phyloP scores from a whole-genome alignment of 2,113 vertebrate genomes.

The Osmerus eperlanus region DNA sequence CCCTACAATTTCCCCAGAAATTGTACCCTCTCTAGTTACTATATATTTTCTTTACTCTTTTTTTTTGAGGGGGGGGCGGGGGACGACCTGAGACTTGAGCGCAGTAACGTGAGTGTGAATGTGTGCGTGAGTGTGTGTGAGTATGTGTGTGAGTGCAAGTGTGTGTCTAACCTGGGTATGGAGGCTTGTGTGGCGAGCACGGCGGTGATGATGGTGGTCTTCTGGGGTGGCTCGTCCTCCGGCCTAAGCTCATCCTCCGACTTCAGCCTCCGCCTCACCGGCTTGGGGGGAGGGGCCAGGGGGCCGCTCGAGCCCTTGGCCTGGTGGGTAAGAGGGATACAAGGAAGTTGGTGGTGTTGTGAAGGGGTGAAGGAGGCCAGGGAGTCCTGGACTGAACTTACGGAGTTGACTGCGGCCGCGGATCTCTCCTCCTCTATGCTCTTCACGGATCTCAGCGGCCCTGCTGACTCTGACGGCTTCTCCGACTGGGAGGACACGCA shows the following conservation, averaged over 20 bases:
- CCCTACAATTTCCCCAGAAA: too few species aligned
- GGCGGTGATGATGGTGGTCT: constrained; percentile 82
- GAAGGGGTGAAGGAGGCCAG: too few species aligned
- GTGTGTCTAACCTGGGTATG: constrained; percentile 83
- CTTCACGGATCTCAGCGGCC: constrained; percentile 84
- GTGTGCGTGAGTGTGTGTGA: not conserved
- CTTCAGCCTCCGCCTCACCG: constrained; percentile 92
- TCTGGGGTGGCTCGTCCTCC: constrained; percentile 88
- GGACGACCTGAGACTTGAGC: not conserved
- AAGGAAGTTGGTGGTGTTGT: not conserved
- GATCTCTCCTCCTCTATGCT: constrained; percentile 86
- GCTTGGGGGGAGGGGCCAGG: constrained; percentile 94
- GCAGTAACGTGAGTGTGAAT: not conserved
- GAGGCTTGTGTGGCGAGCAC: constrained; percentile 90
- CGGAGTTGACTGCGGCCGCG: constrained; percentile 77
- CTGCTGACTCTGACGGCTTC: constrained; percentile 81
- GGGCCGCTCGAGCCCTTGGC: constrained; percentile 84
- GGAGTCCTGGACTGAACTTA: constrained; percentile 55
- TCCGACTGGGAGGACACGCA: constrained; percentile 72
- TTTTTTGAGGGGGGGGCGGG: too few species aligned
- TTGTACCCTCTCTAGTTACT: too few species aligned
- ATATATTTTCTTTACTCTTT: too few species aligned
- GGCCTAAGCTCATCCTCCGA: constrained; percentile 94
- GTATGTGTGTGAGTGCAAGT: not conserved
- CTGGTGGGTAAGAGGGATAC: constrained; percentile 55